These are phyloP conservation scores for Sterna hirundo DNA, from an alignment of 2,113 vertebrate species.

Conservation along the genomic window DNA sequence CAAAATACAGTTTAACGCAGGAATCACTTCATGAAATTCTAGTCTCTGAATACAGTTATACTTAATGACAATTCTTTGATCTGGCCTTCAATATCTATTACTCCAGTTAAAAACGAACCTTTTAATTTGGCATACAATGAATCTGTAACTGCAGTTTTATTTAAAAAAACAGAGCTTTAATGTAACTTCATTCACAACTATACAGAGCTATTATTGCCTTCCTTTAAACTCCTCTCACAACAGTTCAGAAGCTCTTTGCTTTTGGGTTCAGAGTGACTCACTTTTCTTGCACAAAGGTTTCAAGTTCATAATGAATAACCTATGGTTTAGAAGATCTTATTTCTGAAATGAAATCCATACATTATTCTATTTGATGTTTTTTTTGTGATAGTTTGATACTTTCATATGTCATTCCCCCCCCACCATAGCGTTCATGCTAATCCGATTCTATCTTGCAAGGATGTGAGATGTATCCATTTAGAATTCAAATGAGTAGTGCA, in stretches of 20 bases:
- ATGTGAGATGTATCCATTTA: neutral
- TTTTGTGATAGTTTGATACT: neutral
- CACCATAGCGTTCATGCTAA: neutral
- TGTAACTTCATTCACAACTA: neutral
- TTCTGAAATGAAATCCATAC: constrained; percentile 9
- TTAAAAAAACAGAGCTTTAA: neutral
- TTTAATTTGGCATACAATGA: neutral
- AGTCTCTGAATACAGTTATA: neutral
- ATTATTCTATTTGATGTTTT: neutral
- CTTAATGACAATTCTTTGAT: constrained; percentile 1
- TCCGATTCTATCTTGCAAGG: neutral
- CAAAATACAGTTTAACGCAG: neutral
- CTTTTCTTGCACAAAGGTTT: neutral
- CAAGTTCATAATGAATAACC: neutral
- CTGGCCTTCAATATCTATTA: neutral
- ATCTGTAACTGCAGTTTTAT: neutral
- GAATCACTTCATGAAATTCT: constrained; percentile 19
- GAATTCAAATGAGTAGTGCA: neutral
- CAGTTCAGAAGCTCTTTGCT: neutral
- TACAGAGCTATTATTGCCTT: neutral
- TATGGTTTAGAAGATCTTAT: neutral
- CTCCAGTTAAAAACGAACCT: neutral
- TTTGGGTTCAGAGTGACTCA: neutral
- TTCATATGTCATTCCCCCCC: neutral
- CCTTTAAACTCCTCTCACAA: neutral